phyloP scores from a whole-genome alignment of 2,888 invertebrate species.

The Pecten maximus region DNA sequence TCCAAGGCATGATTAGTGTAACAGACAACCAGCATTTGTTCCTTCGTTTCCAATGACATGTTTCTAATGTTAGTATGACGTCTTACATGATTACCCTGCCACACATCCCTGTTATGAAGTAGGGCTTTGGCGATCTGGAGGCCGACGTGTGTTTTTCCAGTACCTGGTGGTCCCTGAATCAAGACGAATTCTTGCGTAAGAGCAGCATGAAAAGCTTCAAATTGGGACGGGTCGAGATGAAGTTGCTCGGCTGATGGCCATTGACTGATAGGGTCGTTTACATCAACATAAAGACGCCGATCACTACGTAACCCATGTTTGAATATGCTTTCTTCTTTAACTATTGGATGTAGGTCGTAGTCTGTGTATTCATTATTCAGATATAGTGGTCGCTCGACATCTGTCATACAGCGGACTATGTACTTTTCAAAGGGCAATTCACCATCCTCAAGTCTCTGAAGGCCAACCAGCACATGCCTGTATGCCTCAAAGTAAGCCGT shows the following conservation, averaged over 20 bases:
- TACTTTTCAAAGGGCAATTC: conserved; percentile 68
- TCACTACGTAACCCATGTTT: conserved; percentile 48
- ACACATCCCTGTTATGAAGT: conserved; percentile 84
- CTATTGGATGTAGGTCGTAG: conserved; percentile 67
- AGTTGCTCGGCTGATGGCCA: conserved; percentile 75
- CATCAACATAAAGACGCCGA: not conserved
- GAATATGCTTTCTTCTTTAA: conserved; percentile 60
- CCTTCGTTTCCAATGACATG: not conserved
- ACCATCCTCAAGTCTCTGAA: conserved; percentile 85
- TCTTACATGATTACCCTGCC: not conserved
- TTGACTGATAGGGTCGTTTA: conserved; percentile 49
- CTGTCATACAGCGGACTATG: conserved; percentile 61
- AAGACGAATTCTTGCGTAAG: conserved; percentile 77
- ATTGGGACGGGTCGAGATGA: conserved; percentile 76
- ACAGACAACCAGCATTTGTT: conserved; percentile 80
- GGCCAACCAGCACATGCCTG: conserved; percentile 87
- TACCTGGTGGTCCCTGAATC: conserved; percentile 89
- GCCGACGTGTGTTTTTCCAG: conserved; percentile 92
- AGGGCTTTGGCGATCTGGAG: conserved; percentile 88
- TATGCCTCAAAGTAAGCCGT: conserved; percentile 93
- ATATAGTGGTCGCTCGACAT: conserved; percentile 66
- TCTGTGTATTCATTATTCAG: conserved; percentile 51
- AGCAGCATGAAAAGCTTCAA: conserved; percentile 73
- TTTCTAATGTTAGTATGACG: not conserved
- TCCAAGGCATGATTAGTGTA: conserved; percentile 82